A percentile compares a stretch with the other conserved stretches of the same genome.
Evolutionary conservation across 2,888 invertebrate species (phyloP).

Genomic region (Dascillus cervinus): DNA sequence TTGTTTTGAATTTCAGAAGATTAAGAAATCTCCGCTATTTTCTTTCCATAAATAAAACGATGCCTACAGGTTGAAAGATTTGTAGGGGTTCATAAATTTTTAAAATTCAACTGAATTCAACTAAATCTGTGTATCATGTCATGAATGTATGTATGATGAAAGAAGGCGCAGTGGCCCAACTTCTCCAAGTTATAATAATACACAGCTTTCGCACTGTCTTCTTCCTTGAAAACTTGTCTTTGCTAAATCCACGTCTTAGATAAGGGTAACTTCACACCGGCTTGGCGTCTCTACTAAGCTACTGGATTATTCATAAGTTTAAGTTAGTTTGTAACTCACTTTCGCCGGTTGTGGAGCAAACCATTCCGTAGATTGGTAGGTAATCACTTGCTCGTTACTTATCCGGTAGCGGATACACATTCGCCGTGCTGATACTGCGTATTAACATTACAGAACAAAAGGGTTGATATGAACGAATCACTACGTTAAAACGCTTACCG

Average conservation of each 20-base stretch:
- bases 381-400: slow-evolving; percentile 41
- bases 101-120: too few relatives aligned
- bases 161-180: slow-evolving; percentile 26
- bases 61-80: too few relatives aligned
- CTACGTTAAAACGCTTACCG: slow-evolving; percentile 15
- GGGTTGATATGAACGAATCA: slow-evolving; percentile 17
- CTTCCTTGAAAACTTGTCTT: slow-evolving; percentile 31
- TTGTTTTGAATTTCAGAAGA: too few relatives aligned
- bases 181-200: slow-evolving; percentile 38
- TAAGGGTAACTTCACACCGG: slow-evolving; percentile 40
- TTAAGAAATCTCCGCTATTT: too few relatives aligned
- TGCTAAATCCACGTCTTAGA: slow-evolving; percentile 39
- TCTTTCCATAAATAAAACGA: too few relatives aligned
- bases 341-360: slow-evolving; percentile 31
- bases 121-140: too few relatives aligned
- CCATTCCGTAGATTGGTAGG: slow-evolving; percentile 37
- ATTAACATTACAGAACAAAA: slow-evolving; percentile 13
- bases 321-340: slow-evolving; percentile 39
- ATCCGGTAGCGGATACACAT: slow-evolving; percentile 24
- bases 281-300: slow-evolving; percentile 38
- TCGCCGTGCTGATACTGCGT: slow-evolving; percentile 13
- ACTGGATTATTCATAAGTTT: slow-evolving; percentile 42
- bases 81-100: too few relatives aligned
- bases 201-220: slow-evolving; percentile 28
- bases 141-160: slow-evolving; percentile 39